Percentiles rank a stretch among this genome's conserved stretches.
phyloP scores from a whole-genome alignment of 2,797 vertebrate genomes.

The Cynodonichthys magdalenae region DNA sequence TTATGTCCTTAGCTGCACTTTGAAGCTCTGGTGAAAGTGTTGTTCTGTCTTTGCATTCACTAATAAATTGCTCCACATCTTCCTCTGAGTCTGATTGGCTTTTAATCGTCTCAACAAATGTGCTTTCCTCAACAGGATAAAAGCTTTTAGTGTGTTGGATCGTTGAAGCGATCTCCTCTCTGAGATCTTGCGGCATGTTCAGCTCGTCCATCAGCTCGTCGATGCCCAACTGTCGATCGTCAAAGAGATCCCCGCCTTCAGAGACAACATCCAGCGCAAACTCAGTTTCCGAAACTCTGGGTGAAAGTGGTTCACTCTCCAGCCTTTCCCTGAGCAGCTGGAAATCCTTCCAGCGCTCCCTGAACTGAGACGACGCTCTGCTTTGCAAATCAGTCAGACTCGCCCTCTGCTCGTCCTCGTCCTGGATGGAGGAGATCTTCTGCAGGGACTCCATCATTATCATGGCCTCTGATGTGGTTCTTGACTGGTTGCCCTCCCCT shows the following conservation, averaged over 20 bases:
- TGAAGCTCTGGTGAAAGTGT: constrained; percentile 30
- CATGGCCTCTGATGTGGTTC: constrained; percentile 81
- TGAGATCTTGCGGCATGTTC: constrained; percentile 71
- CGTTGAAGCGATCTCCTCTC: constrained; percentile 66
- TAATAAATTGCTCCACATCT: constrained; percentile 56
- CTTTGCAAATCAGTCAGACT: constrained; percentile 83
- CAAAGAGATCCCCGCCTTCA: constrained; percentile 57
- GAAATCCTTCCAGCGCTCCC: constrained; percentile 76
- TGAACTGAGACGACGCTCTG: constrained; percentile 74
- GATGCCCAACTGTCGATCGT: constrained; percentile 57
- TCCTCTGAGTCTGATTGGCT: constrained; percentile 53
- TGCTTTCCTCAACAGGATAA: constrained; percentile 57
- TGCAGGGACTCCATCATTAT: constrained; percentile 86
- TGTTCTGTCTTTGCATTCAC: constrained; percentile 14
- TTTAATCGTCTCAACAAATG: constrained; percentile 46
- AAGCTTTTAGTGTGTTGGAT: constrained; percentile 53
- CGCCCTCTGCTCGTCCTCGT: constrained; percentile 83
- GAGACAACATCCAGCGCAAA: constrained; percentile 69
- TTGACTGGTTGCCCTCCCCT: constrained; percentile 56
- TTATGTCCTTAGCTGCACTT: constrained; percentile 7
- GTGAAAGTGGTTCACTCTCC: constrained; percentile 64
- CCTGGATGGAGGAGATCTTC: constrained; percentile 80
- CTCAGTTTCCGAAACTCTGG: constrained; percentile 71
- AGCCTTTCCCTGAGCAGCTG: constrained; percentile 65
- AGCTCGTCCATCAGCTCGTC: constrained; percentile 77